A percentile compares a stretch with the other conserved stretches of the same genome.
phyloP scores from a whole-genome alignment of 2,113 vertebrate species.

The Sturnus vulgaris region DNA sequence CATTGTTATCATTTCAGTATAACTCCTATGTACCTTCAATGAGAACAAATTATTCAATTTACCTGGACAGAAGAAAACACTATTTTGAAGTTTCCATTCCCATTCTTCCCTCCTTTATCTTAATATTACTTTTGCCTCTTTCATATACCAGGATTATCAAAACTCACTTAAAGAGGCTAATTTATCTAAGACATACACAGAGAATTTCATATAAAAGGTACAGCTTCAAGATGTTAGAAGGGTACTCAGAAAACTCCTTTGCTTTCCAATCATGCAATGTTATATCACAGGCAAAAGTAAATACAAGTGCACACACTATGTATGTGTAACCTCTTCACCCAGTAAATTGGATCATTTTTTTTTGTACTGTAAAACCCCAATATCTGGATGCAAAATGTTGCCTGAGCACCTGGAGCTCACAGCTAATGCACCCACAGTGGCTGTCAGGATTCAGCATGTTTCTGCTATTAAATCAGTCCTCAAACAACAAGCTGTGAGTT shows the following conservation, averaged over 20 bases:
- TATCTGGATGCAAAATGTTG: neutral
- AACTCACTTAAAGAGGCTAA: neutral
- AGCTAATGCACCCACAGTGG: neutral
- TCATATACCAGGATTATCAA: neutral
- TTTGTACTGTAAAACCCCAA: neutral
- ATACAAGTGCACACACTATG: neutral
- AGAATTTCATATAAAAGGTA: neutral
- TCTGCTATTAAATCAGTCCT: constrained; percentile 31
- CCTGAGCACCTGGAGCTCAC: neutral
- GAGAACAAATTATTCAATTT: neutral
- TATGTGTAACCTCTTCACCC: neutral
- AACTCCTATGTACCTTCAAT: neutral
- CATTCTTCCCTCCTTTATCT: neutral
- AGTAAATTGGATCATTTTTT: neutral
- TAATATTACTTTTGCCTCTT: neutral
- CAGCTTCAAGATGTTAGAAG: rapidly evolving
- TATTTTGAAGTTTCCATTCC: neutral
- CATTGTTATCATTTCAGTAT: rapidly evolving
- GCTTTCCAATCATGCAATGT: neutral
- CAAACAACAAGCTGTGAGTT: neutral
- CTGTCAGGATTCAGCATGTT: constrained; percentile 7
- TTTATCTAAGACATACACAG: neutral
- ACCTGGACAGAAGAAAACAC: neutral
- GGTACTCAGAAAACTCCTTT: neutral
- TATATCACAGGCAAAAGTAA: neutral